Evolutionary conservation across 2,888 invertebrate species (phyloP).

Genomic region (Cheilosia impressa): DNA sequence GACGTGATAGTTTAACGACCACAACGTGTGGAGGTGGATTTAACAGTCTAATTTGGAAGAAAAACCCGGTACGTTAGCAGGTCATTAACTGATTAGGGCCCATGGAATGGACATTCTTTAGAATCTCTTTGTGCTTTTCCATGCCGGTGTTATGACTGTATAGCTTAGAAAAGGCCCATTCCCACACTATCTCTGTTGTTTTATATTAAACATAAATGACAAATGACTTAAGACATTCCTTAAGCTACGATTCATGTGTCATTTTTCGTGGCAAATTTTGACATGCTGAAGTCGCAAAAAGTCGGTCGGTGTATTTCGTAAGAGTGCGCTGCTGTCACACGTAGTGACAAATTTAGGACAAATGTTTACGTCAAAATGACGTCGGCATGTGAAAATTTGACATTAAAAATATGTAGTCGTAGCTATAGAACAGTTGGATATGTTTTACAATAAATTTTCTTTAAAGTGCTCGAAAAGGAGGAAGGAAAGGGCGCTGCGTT

Average conservation of each 20-base stretch:
- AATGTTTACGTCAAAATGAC: too few relatives aligned
- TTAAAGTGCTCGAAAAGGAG: neutral
- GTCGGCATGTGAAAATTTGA: too few relatives aligned
- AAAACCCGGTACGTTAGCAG: slow-evolving; percentile 40
- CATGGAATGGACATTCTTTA: slow-evolving; percentile 48
- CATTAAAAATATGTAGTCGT: too few relatives aligned
- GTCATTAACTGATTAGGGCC: slow-evolving; percentile 71
- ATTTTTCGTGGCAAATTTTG: too few relatives aligned
- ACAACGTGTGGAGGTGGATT: slow-evolving; percentile 44
- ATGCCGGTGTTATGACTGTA: neutral
- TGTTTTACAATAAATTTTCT: neutral
- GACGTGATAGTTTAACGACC: slow-evolving; percentile 67
- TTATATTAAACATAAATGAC: slow-evolving; percentile 16
- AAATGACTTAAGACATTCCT: slow-evolving; percentile 23
- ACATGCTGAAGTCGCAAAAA: too few relatives aligned
- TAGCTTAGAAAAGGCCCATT: slow-evolving; percentile 11
- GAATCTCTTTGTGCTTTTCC: slow-evolving; percentile 17
- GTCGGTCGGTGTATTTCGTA: too few relatives aligned
- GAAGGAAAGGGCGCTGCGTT: too few relatives aligned
- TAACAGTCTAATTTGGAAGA: slow-evolving; percentile 49
- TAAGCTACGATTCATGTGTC: too few relatives aligned
- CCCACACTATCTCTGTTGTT: slow-evolving; percentile 33
- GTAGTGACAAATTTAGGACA: too few relatives aligned
- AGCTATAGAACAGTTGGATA: neutral
- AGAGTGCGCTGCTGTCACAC: too few relatives aligned